Evolutionary conservation across 2,113 vertebrate species (phyloP), one percentile per base, ranked within the genome.

Genomic region (Eudyptes chrysolophus): DNA sequence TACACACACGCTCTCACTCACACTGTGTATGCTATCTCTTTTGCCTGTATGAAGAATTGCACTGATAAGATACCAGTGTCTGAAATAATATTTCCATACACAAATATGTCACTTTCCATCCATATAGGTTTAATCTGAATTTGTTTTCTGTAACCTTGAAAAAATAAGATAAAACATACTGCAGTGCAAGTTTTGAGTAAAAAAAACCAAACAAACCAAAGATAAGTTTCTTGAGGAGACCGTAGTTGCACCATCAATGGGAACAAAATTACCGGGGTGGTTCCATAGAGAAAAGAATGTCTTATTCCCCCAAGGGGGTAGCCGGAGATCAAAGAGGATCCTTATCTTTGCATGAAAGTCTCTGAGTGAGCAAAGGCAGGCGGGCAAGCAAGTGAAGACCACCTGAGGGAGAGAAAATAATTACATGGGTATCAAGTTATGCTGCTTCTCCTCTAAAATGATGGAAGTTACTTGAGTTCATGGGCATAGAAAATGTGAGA

Each of bases 351-450:
- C 84, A 74, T 66, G 51, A 86, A 96, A 92, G 86, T 90, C 64
- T 95, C 44, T 68, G 42, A 70, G 22, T 34, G 42, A 87, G 77
- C 1, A 2, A 40, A 92, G 55, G 21, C 46, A 88, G 69, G n/a
- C 62, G 84, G 46, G 54, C 64, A 58, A 48, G 82, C 57, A 70
- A 87, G 60, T 17, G 60, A 75, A 89, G 93, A 89, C 84, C 65
- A 94, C 93, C 94, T 96, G 89, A 84, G 91, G 93, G 84, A 71
- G 65, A 82, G 51, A 65, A 84, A 96, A 94, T 93, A 94, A 96
- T 95, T 96, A 97, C n/a, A 84, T 1, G 81, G 70, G 9, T 87
- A 89, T 93, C 24, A 49, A 79, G 51, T 87, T 68, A 79, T 62
- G 29, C 69, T 58, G 24, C 66, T 82, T 68, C 40, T 84, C 48